These are phyloP conservation scores for Campylomormyrus tamandua DNA, from an alignment of 2,113 vertebrate species.

Conservation along the genomic window DNA sequence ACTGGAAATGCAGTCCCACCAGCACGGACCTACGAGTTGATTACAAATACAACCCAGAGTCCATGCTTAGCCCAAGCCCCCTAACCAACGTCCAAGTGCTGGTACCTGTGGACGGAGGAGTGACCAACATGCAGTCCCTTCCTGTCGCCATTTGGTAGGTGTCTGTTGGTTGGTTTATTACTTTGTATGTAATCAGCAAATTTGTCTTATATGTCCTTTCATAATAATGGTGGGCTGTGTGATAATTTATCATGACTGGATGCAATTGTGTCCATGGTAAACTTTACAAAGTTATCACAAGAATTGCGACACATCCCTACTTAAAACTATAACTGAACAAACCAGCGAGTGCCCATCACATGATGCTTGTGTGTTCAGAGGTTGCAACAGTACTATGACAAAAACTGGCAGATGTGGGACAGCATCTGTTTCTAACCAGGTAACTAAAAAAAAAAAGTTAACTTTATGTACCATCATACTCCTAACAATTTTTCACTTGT, in stretches of 20 bases:
- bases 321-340: background rate
- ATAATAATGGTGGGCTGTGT: background rate
- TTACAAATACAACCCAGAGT: conserved; percentile 89
- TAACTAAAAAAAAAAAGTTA: background rate
- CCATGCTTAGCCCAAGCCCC: conserved; percentile 72
- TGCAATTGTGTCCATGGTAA: background rate
- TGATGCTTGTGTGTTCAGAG: background rate
- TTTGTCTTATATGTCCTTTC: background rate
- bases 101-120: conserved; percentile 85
- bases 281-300: background rate
- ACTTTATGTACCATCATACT: background rate
- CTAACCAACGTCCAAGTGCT: conserved; percentile 83
- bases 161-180: background rate
- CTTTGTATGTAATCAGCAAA: background rate
- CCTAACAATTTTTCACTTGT: background rate
- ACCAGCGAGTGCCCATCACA: background rate
- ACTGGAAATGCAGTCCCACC: conserved; percentile 81
- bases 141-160: conserved; percentile 83
- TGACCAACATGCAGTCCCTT: conserved; percentile 85
- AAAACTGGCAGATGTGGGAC: background rate
- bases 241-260: background rate
- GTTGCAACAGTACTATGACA: background rate
- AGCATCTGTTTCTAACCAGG: background rate
- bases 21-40: conserved; percentile 91
- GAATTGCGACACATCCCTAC: background rate